These are phyloP conservation scores for Hyposoter dolosus DNA, from an alignment of 2,888 invertebrate genomes.

Conservation along the genomic window DNA sequence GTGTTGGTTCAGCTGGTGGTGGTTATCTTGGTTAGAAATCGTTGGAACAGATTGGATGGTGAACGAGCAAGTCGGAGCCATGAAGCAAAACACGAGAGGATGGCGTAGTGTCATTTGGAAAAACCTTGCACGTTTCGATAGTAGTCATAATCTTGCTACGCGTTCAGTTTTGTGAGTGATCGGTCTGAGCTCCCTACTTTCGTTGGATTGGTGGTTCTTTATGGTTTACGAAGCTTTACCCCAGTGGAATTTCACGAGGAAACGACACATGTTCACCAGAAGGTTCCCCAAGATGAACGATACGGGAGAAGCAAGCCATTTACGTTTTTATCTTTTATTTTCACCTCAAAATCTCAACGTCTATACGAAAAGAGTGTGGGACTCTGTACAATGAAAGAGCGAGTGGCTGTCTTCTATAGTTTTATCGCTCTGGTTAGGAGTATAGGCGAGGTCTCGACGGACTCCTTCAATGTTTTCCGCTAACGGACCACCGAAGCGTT, in stretches of 20 bases:
- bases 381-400: constrained; percentile 34
- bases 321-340: constrained; percentile 38
- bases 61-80: neutral
- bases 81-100: neutral
- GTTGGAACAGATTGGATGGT: neutral
- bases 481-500: constrained; percentile 52
- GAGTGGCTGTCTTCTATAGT: constrained; percentile 33
- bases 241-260: neutral
- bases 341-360: constrained; percentile 2
- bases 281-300: neutral
- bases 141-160: neutral
- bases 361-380: neutral
- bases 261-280: constrained; percentile 3
- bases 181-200: neutral
- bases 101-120: neutral
- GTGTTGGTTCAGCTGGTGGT: neutral
- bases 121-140: neutral
- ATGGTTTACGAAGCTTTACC: neutral
- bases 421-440: constrained; percentile 46
- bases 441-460: constrained; percentile 63
- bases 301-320: neutral
- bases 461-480: constrained; percentile 54
- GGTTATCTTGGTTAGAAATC: neutral
- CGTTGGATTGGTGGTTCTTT: neutral
- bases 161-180: neutral